Evolutionary conservation across 2,113 vertebrate genomes (phyloP).

Genomic region (Periophthalmodon schlosseri): DNA sequence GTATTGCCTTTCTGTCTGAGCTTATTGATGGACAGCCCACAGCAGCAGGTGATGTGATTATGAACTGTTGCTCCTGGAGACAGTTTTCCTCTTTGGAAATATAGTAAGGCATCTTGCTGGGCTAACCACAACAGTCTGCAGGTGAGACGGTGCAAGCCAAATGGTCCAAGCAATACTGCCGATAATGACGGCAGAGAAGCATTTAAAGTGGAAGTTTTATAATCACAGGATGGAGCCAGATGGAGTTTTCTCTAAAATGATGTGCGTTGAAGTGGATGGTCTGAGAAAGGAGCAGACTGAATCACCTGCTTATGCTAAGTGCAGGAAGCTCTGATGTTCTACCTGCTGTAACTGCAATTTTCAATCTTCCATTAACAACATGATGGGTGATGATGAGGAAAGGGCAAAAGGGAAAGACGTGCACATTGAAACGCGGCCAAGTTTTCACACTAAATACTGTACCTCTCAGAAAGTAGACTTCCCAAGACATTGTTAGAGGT

Average conservation of each 20-base stretch:
- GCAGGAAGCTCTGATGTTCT: slow-evolving; percentile 6
- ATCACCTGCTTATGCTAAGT: slow-evolving; percentile 4
- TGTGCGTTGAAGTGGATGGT: background rate
- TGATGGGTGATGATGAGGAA: background rate
- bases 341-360: background rate
- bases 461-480: background rate
- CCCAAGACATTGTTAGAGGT: too few species aligned
- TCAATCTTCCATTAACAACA: background rate
- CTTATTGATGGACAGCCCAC: slow-evolving; percentile 44
- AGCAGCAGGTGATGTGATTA: slow-evolving; percentile 43
- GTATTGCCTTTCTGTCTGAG: slow-evolving; percentile 16
- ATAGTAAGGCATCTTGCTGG: slow-evolving; percentile 42
- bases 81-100: slow-evolving; percentile 53
- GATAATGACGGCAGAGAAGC: slow-evolving; percentile 1
- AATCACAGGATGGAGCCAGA: slow-evolving; percentile 3
- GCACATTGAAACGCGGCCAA: background rate
- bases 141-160: slow-evolving; percentile 50
- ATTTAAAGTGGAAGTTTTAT: background rate
- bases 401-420: background rate
- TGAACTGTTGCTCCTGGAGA: slow-evolving; percentile 43
- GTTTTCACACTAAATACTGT: background rate
- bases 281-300: background rate
- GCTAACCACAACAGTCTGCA: slow-evolving; percentile 45
- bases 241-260: background rate
- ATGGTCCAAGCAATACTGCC: slow-evolving; percentile 16